These are phyloP conservation scores for Nylanderia fulva DNA, from an alignment of 1,140 invertebrate genomes.

Conservation along the genomic window DNA sequence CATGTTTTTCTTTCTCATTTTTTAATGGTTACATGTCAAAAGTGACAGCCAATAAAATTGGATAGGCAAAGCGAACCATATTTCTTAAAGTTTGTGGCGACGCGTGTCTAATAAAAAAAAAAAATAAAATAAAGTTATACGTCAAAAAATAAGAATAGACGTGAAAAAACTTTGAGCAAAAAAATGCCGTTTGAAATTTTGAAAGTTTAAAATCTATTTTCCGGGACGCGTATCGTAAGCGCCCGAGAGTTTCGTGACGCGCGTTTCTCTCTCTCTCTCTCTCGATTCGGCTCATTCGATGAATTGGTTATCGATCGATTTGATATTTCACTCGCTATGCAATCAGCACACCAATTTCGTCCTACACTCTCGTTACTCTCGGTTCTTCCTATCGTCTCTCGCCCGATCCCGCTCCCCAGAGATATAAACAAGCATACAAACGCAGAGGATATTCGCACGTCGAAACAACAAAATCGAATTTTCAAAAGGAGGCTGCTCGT, in stretches of 20 bases:
- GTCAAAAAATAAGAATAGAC: not conserved
- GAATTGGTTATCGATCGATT: conserved; percentile 56
- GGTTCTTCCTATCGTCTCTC: not conserved
- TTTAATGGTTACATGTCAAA: conserved; percentile 7
- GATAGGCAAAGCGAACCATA: not conserved
- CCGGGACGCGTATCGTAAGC: not conserved
- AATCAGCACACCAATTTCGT: conserved; percentile 53
- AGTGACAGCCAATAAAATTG: not conserved
- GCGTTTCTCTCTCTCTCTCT: too few species aligned
- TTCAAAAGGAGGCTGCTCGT: not conserved
- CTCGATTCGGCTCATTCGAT: conserved; percentile 23
- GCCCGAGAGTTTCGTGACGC: conserved; percentile 3
- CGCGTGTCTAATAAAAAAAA: not conserved
- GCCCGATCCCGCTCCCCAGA: not conserved
- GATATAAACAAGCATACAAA: conserved; percentile 32
- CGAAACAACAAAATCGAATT: conserved; percentile 30
- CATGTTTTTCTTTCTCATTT: not conserved
- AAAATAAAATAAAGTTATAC: too few species aligned
- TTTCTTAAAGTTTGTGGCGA: not conserved
- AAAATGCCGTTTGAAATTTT: not conserved
- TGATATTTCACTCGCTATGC: conserved; percentile 39
- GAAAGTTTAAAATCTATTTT: not conserved
- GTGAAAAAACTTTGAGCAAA: not conserved
- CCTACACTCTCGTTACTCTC: conserved; percentile 25
- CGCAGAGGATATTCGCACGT: not conserved